These are phyloP conservation scores for Ectobius pallidus DNA, from an alignment of 2,888 invertebrate species.

Conservation along the genomic window DNA sequence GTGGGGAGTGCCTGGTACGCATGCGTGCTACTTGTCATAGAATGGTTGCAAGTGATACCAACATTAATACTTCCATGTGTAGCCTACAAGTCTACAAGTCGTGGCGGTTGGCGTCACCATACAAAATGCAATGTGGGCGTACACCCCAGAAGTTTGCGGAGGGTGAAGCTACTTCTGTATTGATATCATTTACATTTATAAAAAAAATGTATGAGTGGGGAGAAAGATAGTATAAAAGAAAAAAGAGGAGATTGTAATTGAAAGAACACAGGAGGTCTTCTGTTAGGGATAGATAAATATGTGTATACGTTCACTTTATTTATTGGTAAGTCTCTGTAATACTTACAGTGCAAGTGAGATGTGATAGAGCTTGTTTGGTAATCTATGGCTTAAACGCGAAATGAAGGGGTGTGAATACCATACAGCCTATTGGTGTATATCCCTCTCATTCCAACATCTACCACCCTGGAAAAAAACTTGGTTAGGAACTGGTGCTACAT, in stretches of 20 bases:
- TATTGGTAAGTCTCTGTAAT: conserved; percentile 18
- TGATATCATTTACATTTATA: conserved; percentile 8
- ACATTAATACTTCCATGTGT: conserved; percentile 7
- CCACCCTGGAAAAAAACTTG: not conserved
- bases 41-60: not conserved
- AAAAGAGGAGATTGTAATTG: not conserved
- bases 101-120: not conserved
- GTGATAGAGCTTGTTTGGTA: conserved; percentile 16
- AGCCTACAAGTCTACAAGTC: not conserved
- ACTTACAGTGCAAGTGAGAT: not conserved
- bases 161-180: not conserved
- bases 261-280: conserved; percentile 17
- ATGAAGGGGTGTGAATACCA: conserved; percentile 39
- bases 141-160: not conserved
- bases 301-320: conserved; percentile 18
- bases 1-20: conserved; percentile 5
- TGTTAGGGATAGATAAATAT: conserved; percentile 40
- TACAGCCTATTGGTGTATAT: conserved; percentile 7
- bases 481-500: not conserved
- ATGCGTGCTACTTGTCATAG: not conserved
- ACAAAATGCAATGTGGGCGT: conserved; percentile 4
- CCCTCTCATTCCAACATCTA: not conserved
- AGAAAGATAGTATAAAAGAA: not conserved
- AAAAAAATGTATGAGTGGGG: not conserved
- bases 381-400: conserved; percentile 18